These are phyloP conservation scores for Labia minor DNA, from an alignment of 2,888 invertebrate species.

Conservation along the genomic window DNA sequence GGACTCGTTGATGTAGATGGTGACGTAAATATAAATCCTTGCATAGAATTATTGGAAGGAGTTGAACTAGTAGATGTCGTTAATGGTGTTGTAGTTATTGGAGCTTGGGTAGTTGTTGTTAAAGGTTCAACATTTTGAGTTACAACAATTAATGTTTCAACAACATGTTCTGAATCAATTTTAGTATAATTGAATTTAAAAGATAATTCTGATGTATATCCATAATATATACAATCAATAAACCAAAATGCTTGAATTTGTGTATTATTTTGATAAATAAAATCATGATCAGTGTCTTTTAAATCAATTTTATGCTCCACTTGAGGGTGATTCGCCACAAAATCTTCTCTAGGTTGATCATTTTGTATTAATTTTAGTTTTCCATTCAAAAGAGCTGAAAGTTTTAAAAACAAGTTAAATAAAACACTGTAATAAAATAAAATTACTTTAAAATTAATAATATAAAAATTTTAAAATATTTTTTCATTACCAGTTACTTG, in stretches of 20 bases:
- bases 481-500: slow-evolving; percentile 17
- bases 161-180: slow-evolving; percentile 46
- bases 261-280: slow-evolving; percentile 43
- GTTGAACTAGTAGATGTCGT: slow-evolving; percentile 37
- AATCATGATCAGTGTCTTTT: slow-evolving; percentile 49
- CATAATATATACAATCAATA: slow-evolving; percentile 60
- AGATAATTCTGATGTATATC: slow-evolving; percentile 48
- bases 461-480: slow-evolving; percentile 14
- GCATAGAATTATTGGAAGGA: slow-evolving; percentile 27
- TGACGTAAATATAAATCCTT: slow-evolving; percentile 17
- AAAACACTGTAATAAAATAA: no score
- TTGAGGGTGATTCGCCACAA: slow-evolving; percentile 50
- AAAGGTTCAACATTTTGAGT: slow-evolving; percentile 51
- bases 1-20: slow-evolving; percentile 35
- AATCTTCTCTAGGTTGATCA: slow-evolving; percentile 45
- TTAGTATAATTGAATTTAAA: slow-evolving; percentile 53
- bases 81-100: slow-evolving; percentile 42
- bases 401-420: slow-evolving; percentile 20
- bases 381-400: slow-evolving; percentile 56
- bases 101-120: slow-evolving; percentile 33
- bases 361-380: slow-evolving; percentile 52
- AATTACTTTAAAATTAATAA: no score
- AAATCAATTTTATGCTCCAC: slow-evolving; percentile 49
- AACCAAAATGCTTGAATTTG: slow-evolving; percentile 63
- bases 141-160: slow-evolving; percentile 56